Conservation (phyloP, 2,797 vertebrate genomes). For the Lemur catta region DNA sequence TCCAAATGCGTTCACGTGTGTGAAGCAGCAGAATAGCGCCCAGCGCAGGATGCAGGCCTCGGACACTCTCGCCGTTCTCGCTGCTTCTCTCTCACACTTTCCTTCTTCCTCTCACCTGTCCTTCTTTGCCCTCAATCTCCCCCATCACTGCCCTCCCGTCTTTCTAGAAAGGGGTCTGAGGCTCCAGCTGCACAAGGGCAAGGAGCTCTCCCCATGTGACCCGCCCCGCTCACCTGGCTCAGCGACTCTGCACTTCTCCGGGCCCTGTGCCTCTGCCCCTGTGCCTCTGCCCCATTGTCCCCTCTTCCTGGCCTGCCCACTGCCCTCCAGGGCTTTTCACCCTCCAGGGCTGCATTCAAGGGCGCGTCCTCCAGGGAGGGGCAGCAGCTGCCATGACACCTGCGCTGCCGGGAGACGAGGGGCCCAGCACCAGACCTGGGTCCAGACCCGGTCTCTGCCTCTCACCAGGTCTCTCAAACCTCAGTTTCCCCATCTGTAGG, state of each 20-base stretch:
- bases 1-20: neutral
- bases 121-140: neutral
- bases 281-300: neutral
- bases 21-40: neutral
- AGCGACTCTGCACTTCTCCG: neutral
- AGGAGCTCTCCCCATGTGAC: neutral
- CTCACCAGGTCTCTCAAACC: neutral
- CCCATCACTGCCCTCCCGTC: neutral
- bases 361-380: neutral
- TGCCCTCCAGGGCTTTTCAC: neutral
- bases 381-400: neutral
- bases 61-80: neutral
- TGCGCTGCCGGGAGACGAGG: neutral
- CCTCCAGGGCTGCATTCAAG: neutral
- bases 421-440: neutral
- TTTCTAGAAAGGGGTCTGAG: neutral
- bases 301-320: neutral
- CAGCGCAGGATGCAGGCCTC: neutral
- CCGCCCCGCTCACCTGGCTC: neutral
- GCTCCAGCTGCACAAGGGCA: neutral
- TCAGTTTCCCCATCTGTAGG: conserved; percentile 27
- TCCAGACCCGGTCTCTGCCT: neutral
- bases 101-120: neutral
- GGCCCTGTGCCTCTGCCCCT: neutral
- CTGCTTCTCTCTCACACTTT: neutral